A percentile compares a stretch with the other conserved stretches of the same genome.
Conservation (phyloP, 2,113 vertebrate genomes). For the Zosterops lateralis region DNA sequence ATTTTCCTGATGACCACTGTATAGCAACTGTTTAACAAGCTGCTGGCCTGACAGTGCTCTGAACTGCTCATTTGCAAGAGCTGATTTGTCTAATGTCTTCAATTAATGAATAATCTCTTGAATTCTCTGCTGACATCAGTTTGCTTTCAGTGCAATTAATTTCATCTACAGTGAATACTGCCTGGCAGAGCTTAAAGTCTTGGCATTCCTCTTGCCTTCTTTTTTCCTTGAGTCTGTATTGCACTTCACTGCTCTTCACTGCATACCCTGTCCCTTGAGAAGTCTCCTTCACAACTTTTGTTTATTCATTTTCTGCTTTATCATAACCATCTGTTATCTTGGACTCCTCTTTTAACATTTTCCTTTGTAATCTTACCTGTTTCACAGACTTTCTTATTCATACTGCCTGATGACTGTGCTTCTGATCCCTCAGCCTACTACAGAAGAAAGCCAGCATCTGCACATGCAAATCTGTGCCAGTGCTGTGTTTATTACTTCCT, state of each 20-base stretch:
- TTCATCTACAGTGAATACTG: neutral
- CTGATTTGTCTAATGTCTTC: neutral
- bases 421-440: neutral
- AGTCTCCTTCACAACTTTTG: neutral
- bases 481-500: neutral
- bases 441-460: neutral
- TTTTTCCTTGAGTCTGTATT: neutral
- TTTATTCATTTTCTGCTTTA: neutral
- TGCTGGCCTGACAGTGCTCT: neutral
- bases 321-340: neutral
- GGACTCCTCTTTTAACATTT: neutral
- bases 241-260: neutral
- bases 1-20: neutral
- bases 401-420: neutral
- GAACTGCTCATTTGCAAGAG: neutral
- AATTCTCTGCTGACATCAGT: neutral
- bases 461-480: neutral
- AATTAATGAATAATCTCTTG: neutral
- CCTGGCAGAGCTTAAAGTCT: neutral
- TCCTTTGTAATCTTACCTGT: neutral
- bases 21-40: neutral
- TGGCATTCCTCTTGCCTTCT: neutral
- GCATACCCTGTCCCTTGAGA: neutral
- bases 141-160: neutral
- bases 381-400: neutral